Evolutionary conservation across 2,113 vertebrate species (phyloP).

Genomic region (Elachura formosa): DNA sequence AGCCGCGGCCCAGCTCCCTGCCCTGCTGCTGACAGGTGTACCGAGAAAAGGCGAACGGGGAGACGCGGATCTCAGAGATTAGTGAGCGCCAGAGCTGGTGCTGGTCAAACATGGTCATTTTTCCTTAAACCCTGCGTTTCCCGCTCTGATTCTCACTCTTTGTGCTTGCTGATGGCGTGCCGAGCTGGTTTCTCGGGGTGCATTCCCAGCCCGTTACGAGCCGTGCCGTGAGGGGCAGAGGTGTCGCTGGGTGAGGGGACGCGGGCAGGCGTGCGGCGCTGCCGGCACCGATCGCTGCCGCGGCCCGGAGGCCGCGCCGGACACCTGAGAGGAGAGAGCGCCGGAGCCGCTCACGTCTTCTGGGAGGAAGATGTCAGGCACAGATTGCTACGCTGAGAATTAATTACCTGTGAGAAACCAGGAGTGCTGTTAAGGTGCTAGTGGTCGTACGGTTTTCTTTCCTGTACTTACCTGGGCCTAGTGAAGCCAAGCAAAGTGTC

Average conservation of each 20-base stretch:
- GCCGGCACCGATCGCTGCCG: too few species aligned
- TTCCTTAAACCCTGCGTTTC: background rate
- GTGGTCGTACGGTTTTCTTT: background rate
- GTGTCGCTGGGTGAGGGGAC: too few species aligned
- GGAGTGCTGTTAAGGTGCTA: background rate
- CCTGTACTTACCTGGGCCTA: background rate
- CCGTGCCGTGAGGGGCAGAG: too few species aligned
- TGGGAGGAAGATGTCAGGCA: background rate
- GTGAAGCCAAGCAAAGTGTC: background rate
- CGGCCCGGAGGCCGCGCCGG: too few species aligned
- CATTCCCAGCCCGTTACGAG: too few species aligned
- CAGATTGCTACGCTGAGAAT: background rate
- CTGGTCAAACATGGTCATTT: background rate
- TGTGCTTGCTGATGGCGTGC: background rate
- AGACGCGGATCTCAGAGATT: rapidly evolving
- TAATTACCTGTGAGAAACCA: background rate
- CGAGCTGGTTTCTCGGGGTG: conserved; percentile 25
- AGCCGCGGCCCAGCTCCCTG: background rate
- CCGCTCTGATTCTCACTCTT: background rate
- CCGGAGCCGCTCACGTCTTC: too few species aligned
- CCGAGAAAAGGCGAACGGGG: background rate
- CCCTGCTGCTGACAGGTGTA: background rate
- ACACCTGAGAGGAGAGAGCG: too few species aligned
- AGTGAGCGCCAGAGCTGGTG: background rate
- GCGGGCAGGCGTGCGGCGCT: too few species aligned